These are phyloP conservation scores for Pteronotus mesoamericanus DNA, from an alignment of 2,797 vertebrate genomes.

Conservation along the genomic window DNA sequence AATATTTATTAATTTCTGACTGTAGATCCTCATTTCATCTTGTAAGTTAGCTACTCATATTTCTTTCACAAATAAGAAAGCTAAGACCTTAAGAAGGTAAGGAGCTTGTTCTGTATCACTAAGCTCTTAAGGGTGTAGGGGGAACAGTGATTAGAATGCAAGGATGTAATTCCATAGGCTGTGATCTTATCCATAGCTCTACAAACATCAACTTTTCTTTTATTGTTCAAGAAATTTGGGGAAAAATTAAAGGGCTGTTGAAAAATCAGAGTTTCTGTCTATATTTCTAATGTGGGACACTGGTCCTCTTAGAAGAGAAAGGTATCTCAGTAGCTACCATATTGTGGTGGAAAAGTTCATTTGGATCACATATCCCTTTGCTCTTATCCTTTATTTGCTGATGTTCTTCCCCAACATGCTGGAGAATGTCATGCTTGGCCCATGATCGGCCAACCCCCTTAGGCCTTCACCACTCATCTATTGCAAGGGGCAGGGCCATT, in stretches of 20 bases:
- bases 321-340: background rate
- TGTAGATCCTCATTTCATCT: background rate
- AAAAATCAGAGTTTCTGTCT: background rate
- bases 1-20: background rate
- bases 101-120: background rate
- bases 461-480: background rate
- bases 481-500: background rate
- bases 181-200: background rate
- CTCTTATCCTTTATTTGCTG: background rate
- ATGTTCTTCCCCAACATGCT: background rate
- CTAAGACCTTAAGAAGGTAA: background rate
- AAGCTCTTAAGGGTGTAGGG: background rate
- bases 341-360: background rate
- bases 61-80: background rate
- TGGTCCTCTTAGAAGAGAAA: background rate
- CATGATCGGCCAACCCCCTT: background rate
- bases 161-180: background rate
- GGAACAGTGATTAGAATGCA: background rate
- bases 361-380: background rate
- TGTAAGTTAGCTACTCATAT: background rate
- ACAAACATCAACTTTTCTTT: background rate
- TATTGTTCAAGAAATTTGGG: background rate
- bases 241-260: background rate
- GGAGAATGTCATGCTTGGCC: background rate
- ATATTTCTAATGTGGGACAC: background rate